A percentile compares a stretch with the other conserved stretches of the same genome.
phyloP scores from a whole-genome alignment of 1,140 invertebrate genomes.

The Drosophila repleta region DNA sequence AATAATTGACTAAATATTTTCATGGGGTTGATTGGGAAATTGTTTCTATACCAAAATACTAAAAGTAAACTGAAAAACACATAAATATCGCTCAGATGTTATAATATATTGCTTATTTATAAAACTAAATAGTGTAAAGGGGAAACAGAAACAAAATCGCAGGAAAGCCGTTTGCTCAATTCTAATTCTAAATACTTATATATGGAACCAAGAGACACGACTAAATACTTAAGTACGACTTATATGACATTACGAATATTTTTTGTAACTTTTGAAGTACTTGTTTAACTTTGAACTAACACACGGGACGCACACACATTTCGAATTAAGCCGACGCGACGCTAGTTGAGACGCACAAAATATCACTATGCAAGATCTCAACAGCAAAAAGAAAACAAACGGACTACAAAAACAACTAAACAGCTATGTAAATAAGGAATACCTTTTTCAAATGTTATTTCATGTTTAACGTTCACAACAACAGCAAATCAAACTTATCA shows the following conservation, averaged over 20 bases:
- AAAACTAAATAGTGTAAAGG: not conserved
- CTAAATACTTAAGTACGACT: slow-evolving; percentile 8
- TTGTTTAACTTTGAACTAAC: slow-evolving; percentile 56
- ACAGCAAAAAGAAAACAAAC: slow-evolving; percentile 3
- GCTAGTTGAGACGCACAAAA: slow-evolving; percentile 34
- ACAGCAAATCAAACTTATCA: slow-evolving; percentile 44
- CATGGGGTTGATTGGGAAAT: not conserved
- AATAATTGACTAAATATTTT: slow-evolving; percentile 55
- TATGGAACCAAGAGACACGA: slow-evolving; percentile 9
- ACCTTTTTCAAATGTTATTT: slow-evolving; percentile 13
- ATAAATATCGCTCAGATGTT: not conserved
- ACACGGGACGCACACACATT: slow-evolving; percentile 33
- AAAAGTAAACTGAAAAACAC: slow-evolving; percentile 1
- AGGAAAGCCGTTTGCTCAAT: slow-evolving; percentile 4
- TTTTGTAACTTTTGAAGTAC: slow-evolving; percentile 49
- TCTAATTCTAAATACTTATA: slow-evolving; percentile 8
- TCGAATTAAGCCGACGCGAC: slow-evolving; percentile 17
- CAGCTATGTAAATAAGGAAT: not conserved
- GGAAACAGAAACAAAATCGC: not conserved
- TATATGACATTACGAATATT: slow-evolving; percentile 12
- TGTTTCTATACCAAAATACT: not conserved
- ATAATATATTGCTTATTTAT: slow-evolving; percentile 5
- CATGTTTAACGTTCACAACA: slow-evolving; percentile 38
- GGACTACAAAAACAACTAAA: not conserved
- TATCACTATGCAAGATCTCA: slow-evolving; percentile 44